These are phyloP conservation scores for Vanessa tameamea DNA, from an alignment of 1,140 invertebrate species.

Conservation along the genomic window DNA sequence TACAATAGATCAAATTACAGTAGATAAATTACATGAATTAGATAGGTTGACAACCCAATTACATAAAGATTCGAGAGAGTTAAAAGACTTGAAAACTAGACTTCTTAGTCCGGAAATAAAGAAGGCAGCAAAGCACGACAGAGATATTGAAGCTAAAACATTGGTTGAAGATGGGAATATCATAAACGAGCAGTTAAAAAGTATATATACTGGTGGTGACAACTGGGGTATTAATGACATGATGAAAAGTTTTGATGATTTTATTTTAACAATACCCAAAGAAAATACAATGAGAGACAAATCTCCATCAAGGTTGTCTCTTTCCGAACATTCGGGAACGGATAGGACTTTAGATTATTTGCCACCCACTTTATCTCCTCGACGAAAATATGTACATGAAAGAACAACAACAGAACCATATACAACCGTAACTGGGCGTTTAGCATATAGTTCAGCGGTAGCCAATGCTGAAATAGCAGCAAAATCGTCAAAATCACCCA, in stretches of 20 bases:
- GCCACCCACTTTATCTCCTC: constrained; percentile 78
- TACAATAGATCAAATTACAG: constrained; percentile 87
- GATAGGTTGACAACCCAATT: constrained; percentile 88
- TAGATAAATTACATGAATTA: constrained; percentile 89
- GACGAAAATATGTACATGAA: constrained; percentile 80
- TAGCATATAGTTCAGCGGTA: constrained; percentile 83
- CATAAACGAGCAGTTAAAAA: constrained; percentile 86
- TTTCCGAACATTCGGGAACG: constrained; percentile 74
- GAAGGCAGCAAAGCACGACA: constrained; percentile 69
- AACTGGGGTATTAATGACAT: constrained; percentile 87
- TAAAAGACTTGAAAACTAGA: constrained; percentile 87
- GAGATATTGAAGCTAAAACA: constrained; percentile 81
- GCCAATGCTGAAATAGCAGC: constrained; percentile 81
- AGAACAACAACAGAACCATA: constrained; percentile 81
- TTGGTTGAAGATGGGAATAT: constrained; percentile 84
- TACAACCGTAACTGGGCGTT: constrained; percentile 81
- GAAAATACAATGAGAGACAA: constrained; percentile 71
- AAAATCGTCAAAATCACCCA: constrained; percentile 76
- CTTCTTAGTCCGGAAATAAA: constrained; percentile 82
- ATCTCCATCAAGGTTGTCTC: constrained; percentile 82
- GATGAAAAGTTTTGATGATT: constrained; percentile 81
- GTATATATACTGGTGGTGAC: constrained; percentile 85
- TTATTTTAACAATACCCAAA: constrained; percentile 76
- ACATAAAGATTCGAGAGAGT: constrained; percentile 88
- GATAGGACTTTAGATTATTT: constrained; percentile 82